Evolutionary conservation across 2,888 invertebrate genomes (phyloP).

Genomic region (Uropetala carovei): DNA sequence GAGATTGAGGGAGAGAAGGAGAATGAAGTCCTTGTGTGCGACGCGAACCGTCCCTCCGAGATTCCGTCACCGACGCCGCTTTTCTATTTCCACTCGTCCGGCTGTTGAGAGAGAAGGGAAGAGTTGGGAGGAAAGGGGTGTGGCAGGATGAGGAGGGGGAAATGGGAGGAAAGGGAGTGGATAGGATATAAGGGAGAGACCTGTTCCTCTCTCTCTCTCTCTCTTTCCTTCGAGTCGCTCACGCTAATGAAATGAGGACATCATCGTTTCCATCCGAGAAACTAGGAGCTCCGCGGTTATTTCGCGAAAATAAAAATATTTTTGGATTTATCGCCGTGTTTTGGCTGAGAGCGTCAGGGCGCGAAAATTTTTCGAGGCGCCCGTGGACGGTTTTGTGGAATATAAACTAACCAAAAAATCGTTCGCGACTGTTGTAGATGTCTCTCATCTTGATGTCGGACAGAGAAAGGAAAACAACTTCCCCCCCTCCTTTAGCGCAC

Average conservation of each 20-base stretch:
- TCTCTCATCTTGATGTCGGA: not conserved
- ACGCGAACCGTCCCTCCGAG: not conserved
- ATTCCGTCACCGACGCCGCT: not conserved
- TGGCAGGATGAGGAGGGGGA: too few relatives aligned
- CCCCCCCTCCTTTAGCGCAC: too few relatives aligned
- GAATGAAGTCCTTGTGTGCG: conserved; percentile 14
- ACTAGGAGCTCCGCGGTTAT: not conserved
- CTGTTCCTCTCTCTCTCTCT: too few relatives aligned
- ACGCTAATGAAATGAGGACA: not conserved
- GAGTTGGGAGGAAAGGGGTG: not conserved
- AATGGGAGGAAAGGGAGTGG: too few relatives aligned
- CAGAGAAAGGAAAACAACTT: not conserved
- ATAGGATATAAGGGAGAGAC: too few relatives aligned
- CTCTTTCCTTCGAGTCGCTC: not conserved
- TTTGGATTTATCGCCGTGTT: conserved; percentile 24
- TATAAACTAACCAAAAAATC: not conserved
- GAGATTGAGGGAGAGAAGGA: not conserved
- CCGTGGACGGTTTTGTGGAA: not conserved
- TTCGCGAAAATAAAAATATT: not conserved
- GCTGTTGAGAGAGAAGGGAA: not conserved
- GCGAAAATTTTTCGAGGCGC: not conserved
- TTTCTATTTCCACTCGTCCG: conserved; percentile 18
- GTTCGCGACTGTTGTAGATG: not conserved
- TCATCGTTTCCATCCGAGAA: not conserved
- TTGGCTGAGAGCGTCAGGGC: not conserved